A percentile compares a stretch with the other conserved stretches of the same genome.
Conservation (phyloP, 2,888 invertebrate species). For the Polia nebulosa region DNA sequence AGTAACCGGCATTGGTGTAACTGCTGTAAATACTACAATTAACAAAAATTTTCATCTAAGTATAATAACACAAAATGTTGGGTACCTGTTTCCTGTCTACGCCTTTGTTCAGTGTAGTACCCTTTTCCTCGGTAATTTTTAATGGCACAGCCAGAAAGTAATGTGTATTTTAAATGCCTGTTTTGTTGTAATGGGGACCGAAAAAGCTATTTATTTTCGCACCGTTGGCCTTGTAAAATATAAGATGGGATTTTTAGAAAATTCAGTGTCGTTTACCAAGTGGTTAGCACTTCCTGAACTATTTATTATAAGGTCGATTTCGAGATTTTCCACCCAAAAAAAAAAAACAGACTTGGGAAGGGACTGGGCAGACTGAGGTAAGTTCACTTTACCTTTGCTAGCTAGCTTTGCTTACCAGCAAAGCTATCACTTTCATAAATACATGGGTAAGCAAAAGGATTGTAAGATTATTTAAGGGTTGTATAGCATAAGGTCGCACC, state of each 20-base stretch:
- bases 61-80: slow-evolving; percentile 2
- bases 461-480: no score
- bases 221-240: not conserved
- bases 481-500: no score
- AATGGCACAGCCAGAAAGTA: slow-evolving; percentile 19
- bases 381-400: no score
- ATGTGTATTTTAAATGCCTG: slow-evolving; percentile 27
- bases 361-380: no score
- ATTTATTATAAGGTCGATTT: not conserved
- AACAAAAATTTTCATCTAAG: not conserved
- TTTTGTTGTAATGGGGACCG: not conserved
- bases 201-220: not conserved
- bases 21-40: not conserved
- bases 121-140: slow-evolving; percentile 31
- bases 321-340: no score
- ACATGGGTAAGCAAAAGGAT: no score
- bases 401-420: no score
- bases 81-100: slow-evolving; percentile 6
- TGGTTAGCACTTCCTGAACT: not conserved
- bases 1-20: not conserved
- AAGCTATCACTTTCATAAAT: no score
- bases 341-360: no score
- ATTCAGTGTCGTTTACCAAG: not conserved
- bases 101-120: slow-evolving; percentile 3
- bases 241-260: not conserved